Percentiles rank a stretch among this genome's conserved stretches.
Conservation (phyloP, 2,797 vertebrate species). For the Hydrocynus forskahlii region DNA sequence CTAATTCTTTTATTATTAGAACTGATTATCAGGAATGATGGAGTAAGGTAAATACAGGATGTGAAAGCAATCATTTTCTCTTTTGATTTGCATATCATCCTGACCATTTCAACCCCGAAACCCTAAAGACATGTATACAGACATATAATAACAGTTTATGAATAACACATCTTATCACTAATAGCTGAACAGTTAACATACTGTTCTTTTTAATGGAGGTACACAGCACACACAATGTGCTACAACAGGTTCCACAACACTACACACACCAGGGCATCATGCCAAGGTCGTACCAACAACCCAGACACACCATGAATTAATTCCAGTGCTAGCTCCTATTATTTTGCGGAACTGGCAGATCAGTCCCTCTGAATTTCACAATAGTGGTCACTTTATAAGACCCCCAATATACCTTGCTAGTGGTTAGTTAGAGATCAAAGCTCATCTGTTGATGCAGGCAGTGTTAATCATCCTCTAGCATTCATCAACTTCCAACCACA, state of each 20-base stretch:
- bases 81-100: neutral
- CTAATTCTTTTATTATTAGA: neutral
- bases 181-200: neutral
- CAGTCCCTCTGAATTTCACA: too few relatives aligned
- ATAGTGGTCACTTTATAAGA: neutral
- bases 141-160: too few relatives aligned
- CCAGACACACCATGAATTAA: neutral
- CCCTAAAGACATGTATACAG: neutral
- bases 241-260: neutral
- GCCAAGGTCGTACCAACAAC: neutral
- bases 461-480: neutral
- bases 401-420: neutral
- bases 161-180: neutral
- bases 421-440: neutral
- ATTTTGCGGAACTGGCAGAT: too few relatives aligned
- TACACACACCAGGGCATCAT: neutral
- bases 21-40: neutral
- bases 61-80: neutral
- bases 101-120: neutral
- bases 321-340: neutral
- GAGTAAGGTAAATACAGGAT: neutral
- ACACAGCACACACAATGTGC: neutral
- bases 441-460: neutral
- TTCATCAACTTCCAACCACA: neutral
- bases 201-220: neutral